These are phyloP conservation scores for Leptogaster cylindrica DNA, from an alignment of 2,888 invertebrate genomes.

Conservation along the genomic window DNA sequence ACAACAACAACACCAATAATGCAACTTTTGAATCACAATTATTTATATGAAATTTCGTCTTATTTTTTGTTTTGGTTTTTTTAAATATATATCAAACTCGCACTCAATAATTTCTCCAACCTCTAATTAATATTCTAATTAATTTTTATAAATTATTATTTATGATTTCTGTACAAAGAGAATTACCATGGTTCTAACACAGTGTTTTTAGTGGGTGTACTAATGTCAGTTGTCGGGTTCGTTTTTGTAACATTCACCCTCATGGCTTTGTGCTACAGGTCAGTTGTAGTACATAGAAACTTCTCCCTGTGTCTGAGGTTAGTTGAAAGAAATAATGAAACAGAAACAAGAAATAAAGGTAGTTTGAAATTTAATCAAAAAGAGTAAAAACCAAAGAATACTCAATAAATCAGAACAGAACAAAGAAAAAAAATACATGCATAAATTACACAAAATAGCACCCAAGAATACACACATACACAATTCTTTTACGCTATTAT, in stretches of 20 bases:
- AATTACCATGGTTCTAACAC: slow-evolving; percentile 97
- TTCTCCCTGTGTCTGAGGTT: slow-evolving; percentile 98
- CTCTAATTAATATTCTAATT: too few relatives aligned
- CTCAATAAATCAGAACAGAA: slow-evolving; percentile 48
- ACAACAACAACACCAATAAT: slow-evolving; percentile 25
- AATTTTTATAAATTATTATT: background rate
- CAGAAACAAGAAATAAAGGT: slow-evolving; percentile 48
- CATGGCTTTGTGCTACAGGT: slow-evolving; percentile 99
- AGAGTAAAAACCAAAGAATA: slow-evolving; percentile 43
- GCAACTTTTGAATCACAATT: too few relatives aligned
- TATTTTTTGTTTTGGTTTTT: too few relatives aligned
- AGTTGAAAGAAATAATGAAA: slow-evolving; percentile 82
- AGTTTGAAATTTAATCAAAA: slow-evolving; percentile 45
- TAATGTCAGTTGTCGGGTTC: slow-evolving; percentile 99
- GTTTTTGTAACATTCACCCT: slow-evolving; percentile 98
- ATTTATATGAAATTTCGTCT: too few relatives aligned
- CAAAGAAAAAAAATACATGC: slow-evolving; percentile 39
- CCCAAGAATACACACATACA: slow-evolving; percentile 40
- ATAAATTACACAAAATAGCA: slow-evolving; percentile 41
- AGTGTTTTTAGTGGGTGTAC: slow-evolving; percentile 95
- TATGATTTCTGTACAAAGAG: slow-evolving; percentile 67
- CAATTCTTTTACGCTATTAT: slow-evolving; percentile 48
- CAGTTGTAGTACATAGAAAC: slow-evolving; percentile 98
- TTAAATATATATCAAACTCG: too few relatives aligned
- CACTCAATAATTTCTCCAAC: too few relatives aligned